A percentile compares a stretch with the other conserved stretches of the same genome.
Conservation (phyloP, 2,888 invertebrate species). For the Leptinotarsa haldemani region DNA sequence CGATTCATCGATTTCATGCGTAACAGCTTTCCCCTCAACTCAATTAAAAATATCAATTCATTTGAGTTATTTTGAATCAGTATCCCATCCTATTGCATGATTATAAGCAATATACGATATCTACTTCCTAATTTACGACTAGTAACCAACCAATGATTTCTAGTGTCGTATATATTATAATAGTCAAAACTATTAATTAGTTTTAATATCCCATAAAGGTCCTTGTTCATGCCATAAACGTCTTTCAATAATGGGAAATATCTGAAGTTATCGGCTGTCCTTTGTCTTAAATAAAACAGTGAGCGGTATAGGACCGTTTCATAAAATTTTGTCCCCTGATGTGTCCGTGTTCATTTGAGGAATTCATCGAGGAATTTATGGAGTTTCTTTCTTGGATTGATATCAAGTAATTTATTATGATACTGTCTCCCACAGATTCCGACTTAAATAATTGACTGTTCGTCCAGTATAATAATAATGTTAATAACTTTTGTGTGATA, state of each 20-base stretch:
- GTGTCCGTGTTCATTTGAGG: conserved; percentile 25
- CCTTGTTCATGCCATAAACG: conserved; percentile 24
- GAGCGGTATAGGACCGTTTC: conserved; percentile 22
- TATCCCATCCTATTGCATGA: conserved; percentile 27
- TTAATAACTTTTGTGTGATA: too few relatives aligned
- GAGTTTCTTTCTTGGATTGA: not conserved
- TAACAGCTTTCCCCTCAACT: not conserved
- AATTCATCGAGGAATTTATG: conserved; percentile 17
- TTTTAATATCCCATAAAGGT: conserved; percentile 21
- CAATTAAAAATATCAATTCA: conserved; percentile 25
- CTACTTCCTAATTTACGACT: conserved; percentile 23
- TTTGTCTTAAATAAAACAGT: conserved; percentile 32
- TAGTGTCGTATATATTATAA: conserved; percentile 26
- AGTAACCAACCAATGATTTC: conserved; percentile 16
- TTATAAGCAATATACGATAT: conserved; percentile 17
- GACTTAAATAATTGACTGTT: not conserved
- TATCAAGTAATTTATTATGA: not conserved
- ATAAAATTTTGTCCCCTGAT: conserved; percentile 30
- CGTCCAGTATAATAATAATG: too few relatives aligned
- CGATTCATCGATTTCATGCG: not conserved
- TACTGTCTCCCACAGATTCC: not conserved
- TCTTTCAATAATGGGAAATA: conserved; percentile 26
- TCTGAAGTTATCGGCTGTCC: conserved; percentile 10
- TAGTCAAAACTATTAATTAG: conserved; percentile 29
- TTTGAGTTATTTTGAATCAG: conserved; percentile 3